phyloP scores from a whole-genome alignment of 2,888 invertebrate species.

The Eulithis testata region DNA sequence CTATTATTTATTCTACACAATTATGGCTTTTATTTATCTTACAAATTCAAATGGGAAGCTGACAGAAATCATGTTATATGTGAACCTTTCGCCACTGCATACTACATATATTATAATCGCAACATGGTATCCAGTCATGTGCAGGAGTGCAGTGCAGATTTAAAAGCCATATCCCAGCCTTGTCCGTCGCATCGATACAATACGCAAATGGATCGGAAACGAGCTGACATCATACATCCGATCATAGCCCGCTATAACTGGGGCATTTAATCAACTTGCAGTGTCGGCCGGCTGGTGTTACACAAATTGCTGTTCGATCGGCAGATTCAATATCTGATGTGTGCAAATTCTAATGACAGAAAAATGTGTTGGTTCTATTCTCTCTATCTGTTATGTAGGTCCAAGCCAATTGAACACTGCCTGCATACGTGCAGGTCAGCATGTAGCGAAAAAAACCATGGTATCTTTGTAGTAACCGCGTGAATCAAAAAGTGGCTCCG shows the following conservation, averaged over 20 bases:
- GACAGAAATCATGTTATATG: no score
- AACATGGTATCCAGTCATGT: background rate
- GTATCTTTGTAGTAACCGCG: no score
- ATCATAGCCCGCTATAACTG: constrained; percentile 40
- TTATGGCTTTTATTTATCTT: no score
- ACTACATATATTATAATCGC: background rate
- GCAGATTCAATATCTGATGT: constrained; percentile 4
- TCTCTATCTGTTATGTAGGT: no score
- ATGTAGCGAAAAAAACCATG: no score
- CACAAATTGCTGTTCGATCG: constrained; percentile 4
- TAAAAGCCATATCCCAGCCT: constrained; percentile 4
- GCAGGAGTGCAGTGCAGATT: background rate
- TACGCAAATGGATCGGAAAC: constrained; percentile 44
- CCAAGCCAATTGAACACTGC: no score
- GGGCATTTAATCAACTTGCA: constrained; percentile 46
- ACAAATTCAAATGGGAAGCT: no score
- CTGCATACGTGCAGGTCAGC: no score
- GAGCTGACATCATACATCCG: constrained; percentile 47
- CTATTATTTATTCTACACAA: no score
- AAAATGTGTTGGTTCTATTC: no score
- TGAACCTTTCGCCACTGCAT: no score
- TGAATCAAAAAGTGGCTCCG: no score
- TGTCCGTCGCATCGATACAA: constrained; percentile 27
- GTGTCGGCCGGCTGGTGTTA: constrained; percentile 23
- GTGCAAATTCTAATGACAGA: background rate